phyloP scores from a whole-genome alignment of 1,140 invertebrate genomes.

The Coelopa frigida region DNA sequence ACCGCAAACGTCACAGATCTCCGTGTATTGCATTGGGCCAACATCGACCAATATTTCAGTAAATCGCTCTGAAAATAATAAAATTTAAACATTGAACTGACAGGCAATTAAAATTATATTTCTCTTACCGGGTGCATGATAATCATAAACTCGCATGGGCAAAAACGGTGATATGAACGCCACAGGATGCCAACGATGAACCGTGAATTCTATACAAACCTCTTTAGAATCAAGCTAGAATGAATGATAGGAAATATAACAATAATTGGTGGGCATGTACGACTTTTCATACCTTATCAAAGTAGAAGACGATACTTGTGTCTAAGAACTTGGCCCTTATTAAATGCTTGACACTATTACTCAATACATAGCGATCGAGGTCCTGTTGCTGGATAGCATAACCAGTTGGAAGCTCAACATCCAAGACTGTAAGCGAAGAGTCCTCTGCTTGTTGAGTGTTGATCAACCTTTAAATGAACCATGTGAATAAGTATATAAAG shows the following conservation, averaged over 20 bases:
- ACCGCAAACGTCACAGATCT: conserved; percentile 97
- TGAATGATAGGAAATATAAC: conserved; percentile 8
- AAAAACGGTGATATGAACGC: conserved; percentile 93
- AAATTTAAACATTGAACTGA: too few species aligned
- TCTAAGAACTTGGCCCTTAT: conserved; percentile 74
- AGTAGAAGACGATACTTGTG: conserved; percentile 86
- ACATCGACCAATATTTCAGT: conserved; percentile 91
- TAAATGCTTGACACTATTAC: conserved; percentile 65
- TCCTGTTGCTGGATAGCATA: conserved; percentile 89
- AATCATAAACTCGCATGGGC: conserved; percentile 87
- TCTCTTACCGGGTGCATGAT: conserved; percentile 83
- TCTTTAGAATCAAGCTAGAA: conserved; percentile 68
- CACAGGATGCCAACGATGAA: conserved; percentile 91
- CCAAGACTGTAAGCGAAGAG: conserved; percentile 86
- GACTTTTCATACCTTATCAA: conserved; percentile 77
- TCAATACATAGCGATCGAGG: conserved; percentile 74
- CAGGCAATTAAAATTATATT: conserved; percentile 4
- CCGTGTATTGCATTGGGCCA: conserved; percentile 76
- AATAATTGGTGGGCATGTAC: background rate
- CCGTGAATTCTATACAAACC: conserved; percentile 86
- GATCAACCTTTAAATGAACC: too few species aligned
- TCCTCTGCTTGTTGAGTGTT: conserved; percentile 65
- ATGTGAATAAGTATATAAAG: too few species aligned
- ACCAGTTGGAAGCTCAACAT: conserved; percentile 86
- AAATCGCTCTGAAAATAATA: conserved; percentile 72